Evolutionary conservation across 2,888 invertebrate genomes (phyloP), one percentile per base, ranked within the genome.

Genomic region (Rhagium mordax): DNA sequence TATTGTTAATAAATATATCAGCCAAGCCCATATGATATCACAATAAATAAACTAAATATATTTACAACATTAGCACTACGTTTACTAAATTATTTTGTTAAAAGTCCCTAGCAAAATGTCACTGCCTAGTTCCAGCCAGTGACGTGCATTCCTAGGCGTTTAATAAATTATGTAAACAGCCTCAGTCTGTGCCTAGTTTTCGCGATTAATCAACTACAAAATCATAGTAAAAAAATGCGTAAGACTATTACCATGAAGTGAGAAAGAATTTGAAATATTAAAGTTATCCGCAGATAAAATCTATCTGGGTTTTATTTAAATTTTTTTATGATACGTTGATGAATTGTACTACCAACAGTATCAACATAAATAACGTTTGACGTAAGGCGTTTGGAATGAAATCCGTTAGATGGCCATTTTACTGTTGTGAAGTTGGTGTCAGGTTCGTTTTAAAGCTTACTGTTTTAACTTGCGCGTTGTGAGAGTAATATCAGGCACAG

Each of bases 1-100:
- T 65, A 73, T 60, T 47, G 33, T 33, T 73, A 57, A 51, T 53
- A 48, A 61, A 53, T 53, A 49, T 65, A 64, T 53, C 48, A 74
- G 72, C 74, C 74, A 74, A 74, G 74, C 74, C 74, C 74, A 64
- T 71, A 71, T 67, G 67, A 67, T 67, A 65, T 65, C 65, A 65
- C 65, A 65, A 65, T 53, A 60, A 65, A 53, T 53, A 65, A 65
- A 65, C 53, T 51, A 51, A 51, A 51, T 51, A 47, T 61, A 61
- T 61, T 61, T 61, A 61, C 61, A 61, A 61, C 47, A 61, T 61
- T 61, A 61, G 21, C 61, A 47, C 41, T 61, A 61, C 47, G 61
- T 61, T 61, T 61, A 47, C 61, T 47, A 47, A 55, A 59, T 59
- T 18, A 33, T 55, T 10, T 55, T 24, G 8, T 15, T 24, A 21